Conservation (phyloP, 2,113 vertebrate species). For the Grallaria varia region DNA sequence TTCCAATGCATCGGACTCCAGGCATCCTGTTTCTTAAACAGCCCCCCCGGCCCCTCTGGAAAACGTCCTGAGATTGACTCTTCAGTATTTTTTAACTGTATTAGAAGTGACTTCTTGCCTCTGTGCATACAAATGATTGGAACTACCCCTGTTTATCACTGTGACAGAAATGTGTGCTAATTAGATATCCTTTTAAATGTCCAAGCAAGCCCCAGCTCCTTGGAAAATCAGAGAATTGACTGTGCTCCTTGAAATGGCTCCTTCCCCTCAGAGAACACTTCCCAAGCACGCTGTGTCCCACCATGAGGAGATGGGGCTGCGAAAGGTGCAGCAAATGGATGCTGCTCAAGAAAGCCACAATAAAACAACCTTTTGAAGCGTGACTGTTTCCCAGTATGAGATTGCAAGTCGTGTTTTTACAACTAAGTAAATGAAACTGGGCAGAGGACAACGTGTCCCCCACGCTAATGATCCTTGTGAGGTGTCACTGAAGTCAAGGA, state of each 20-base stretch:
- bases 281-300: background rate
- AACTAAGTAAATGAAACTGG: background rate
- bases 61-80: background rate
- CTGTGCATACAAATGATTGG: background rate
- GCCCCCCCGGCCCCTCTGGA: background rate
- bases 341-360: background rate
- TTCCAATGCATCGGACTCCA: background rate
- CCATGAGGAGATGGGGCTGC: background rate
- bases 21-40: background rate
- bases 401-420: background rate
- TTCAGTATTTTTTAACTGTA: background rate
- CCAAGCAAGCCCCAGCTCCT: background rate
- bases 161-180: background rate
- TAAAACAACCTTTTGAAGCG: background rate
- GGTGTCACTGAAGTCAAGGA: background rate
- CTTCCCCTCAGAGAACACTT: background rate
- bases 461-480: background rate
- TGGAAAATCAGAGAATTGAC: background rate
- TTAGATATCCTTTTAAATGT: background rate
- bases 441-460: background rate
- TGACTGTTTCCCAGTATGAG: background rate
- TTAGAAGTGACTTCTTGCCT: constrained; percentile 30
- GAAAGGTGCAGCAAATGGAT: background rate
- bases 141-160: background rate
- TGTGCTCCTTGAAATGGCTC: background rate